Evolutionary conservation across 1,140 invertebrate genomes (phyloP), one percentile per base, ranked within the genome.

Genomic region (Xylocopa sonorina): DNA sequence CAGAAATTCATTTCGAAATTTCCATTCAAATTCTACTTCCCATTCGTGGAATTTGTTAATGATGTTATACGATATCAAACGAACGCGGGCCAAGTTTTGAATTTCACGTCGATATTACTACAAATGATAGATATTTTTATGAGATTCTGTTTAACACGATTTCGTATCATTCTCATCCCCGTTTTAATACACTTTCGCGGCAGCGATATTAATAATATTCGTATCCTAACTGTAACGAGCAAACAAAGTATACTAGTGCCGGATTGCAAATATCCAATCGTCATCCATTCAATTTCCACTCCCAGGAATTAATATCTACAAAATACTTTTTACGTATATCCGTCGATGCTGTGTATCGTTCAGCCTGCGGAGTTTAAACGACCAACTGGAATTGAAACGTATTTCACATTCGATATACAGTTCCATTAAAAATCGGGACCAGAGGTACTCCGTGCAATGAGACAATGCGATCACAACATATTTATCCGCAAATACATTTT

Each of bases 181-280:
- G 32, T n/a, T 51, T 27, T 14, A 27, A 64, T 64, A 14, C 6
- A 1, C 32, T 34, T n/a, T 32, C 12, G 27, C 32, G 50, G 21
- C 34, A 38, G 18, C 32, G 48, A 51, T 53, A 69, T 69, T 69
- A 69, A 69, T 69, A 69, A 69, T n/a, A 55, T 34, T 69, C 66
- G 27, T 38, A 34, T 38, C 41, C 50, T 53, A 27, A 16, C 67
- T 29, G 50, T 21, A 41, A 27, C 34, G 9, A 41, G 9, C 24
- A 27, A 53, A 55, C 2, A 55, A 67, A 32, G 29, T n/a, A 24
- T 12, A 34, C 24, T n/a, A 41, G 29, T 27, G 34, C 7, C 29
- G 24, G 27, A 27, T 53, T 38, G 24, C 14, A n/a, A 38, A 69
- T 55, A 41, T 55, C 4, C n/a, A 32, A 18, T 38, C 32, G 32